Base-by-base conservation (phyloP, 2,888 invertebrate genomes). In the Cinara cedri region DNA sequence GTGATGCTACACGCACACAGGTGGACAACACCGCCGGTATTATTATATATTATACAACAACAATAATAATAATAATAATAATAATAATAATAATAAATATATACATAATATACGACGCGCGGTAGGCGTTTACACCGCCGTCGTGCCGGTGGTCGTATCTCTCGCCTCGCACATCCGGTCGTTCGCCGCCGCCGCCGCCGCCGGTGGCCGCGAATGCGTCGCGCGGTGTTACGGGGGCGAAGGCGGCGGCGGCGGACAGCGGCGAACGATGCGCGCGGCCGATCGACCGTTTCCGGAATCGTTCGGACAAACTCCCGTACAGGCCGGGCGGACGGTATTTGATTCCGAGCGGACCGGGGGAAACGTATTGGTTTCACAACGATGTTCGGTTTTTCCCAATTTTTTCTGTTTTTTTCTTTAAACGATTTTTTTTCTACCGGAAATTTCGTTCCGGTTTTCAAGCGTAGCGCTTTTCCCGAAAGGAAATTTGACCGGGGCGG, bases 161-260 rank as follows among this genome's bases (percentile, higher is more conserved):
- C 74, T 75, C 74, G 63, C 63, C 63, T 63, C n/a, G 51, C 74
- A 75, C 74, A 75, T 75, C 74, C 74, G 74, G 74, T 75, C 74
- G 63, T 24, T 14, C 14, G n/a, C 26, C 19, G 55, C 42, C 10
- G 49, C 49, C 11, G 57, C 44, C 72, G 72, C 72, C 60, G 62
- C 51, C 51, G 51, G 63, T 65, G 54, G 51, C 34, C 62, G 51
- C 34, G 14, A 26, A 49, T 19, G 14, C 51, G 60, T 46, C 42
- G n/a, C 44, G 8, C 42, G 10, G 44, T 46, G 34, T 72, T 60
- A 14, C 42, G 72, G 51, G 62, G 72, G 72, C 62, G 49, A n/a
- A n/a, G n/a, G 72, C 16, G 72, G 34, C 34, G 34, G 3, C 34
- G 34, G 34, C 34, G 34, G n/a, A n/a, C n/a, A n/a, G 34, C 34